Evolutionary conservation across 2,888 invertebrate species (phyloP).

Genomic region (Drosophila austrosaltans): DNA sequence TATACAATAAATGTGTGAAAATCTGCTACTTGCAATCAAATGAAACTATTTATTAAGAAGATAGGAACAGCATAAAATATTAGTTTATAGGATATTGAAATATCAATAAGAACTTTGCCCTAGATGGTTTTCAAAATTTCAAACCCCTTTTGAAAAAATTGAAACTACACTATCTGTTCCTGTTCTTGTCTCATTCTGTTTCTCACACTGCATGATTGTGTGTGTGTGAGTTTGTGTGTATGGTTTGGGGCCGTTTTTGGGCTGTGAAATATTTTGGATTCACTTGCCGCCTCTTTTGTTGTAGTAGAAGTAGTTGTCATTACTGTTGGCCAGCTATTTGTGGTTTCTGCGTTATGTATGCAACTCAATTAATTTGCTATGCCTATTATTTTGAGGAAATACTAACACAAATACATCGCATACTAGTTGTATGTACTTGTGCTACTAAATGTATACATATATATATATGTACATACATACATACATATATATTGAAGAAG

Average conservation of each 20-base stretch:
- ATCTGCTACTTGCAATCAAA: no score
- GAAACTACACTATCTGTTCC: not conserved
- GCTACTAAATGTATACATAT: not conserved
- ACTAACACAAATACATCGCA: not conserved
- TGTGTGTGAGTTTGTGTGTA: slow-evolving; percentile 20
- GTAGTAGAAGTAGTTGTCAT: slow-evolving; percentile 29
- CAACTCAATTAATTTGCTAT: slow-evolving; percentile 71
- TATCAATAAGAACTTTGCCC: no score
- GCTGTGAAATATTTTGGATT: slow-evolving; percentile 63
- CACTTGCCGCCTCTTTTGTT: slow-evolving; percentile 46
- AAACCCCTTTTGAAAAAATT: not conserved
- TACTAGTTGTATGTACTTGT: no score
- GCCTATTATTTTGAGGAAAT: slow-evolving; percentile 48
- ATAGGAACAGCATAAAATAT: no score
- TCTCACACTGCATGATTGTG: slow-evolving; percentile 4
- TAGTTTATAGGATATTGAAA: no score
- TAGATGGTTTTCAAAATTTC: no score
- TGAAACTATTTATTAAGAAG: no score
- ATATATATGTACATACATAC: not conserved
- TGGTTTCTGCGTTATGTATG: slow-evolving; percentile 48
- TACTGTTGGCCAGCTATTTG: slow-evolving; percentile 45
- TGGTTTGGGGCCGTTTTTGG: slow-evolving; percentile 44
- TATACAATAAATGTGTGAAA: no score
- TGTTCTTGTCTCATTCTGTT: not conserved
- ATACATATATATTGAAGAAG: not conserved